phyloP scores from a whole-genome alignment of 2,888 invertebrate genomes.

The Apomyelois bistriatella region DNA sequence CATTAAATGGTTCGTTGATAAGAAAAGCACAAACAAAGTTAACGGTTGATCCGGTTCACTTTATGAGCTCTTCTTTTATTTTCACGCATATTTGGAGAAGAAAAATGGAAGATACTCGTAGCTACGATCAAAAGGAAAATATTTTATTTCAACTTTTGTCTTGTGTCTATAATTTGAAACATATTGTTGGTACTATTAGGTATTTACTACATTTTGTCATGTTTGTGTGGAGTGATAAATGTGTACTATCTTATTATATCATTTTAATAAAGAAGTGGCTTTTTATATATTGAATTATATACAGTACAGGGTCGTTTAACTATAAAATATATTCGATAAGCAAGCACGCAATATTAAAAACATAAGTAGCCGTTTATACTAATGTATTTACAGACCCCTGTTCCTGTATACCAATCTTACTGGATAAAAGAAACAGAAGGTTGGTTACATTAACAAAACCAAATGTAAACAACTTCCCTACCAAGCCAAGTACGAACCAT shows the following conservation, averaged over 20 bases:
- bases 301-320: too few species aligned
- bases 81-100: constrained; percentile 32
- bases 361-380: too few species aligned
- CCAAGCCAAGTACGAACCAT: constrained; percentile 24
- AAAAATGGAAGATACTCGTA: constrained; percentile 2
- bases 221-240: too few species aligned
- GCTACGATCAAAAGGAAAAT: not conserved
- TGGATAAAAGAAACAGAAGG: not conserved
- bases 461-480: not conserved
- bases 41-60: constrained; percentile 41
- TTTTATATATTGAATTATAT: too few species aligned
- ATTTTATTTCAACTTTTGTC: not conserved
- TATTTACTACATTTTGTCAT: too few species aligned
- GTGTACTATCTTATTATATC: too few species aligned
- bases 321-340: not conserved
- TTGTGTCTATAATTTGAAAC: not conserved
- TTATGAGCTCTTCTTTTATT: constrained; percentile 45
- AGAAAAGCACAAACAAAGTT: constrained; percentile 42
- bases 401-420: too few species aligned
- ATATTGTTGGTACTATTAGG: too few species aligned
- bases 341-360: not conserved
- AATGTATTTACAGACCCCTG: too few species aligned
- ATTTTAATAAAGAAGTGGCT: too few species aligned
- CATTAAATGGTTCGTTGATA: constrained; percentile 30
- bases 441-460: not conserved